Percentiles rank a stretch among this genome's conserved stretches.
Evolutionary conservation across 2,888 invertebrate species (phyloP).

Genomic region (Dichetophora obliterata): DNA sequence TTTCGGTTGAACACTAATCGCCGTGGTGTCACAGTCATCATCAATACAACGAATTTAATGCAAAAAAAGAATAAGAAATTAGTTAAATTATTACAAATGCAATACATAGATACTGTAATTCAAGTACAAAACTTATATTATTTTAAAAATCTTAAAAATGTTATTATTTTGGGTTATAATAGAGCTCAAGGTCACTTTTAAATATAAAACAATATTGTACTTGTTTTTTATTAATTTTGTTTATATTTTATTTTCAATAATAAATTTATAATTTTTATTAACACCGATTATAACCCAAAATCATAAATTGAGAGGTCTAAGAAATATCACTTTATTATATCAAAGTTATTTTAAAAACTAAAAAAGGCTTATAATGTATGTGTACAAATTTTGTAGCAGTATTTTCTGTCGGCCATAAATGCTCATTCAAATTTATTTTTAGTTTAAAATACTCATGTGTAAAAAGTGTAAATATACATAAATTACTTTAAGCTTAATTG

Average conservation of each 20-base stretch:
- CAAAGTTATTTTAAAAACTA: too few species aligned
- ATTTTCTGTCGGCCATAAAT: slow-evolving; percentile 22
- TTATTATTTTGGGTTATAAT: too few species aligned
- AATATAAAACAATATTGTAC: too few species aligned
- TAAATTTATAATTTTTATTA: too few species aligned
- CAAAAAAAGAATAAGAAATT: background rate
- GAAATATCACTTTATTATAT: too few species aligned
- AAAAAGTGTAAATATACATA: slow-evolving; percentile 17
- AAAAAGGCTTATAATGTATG: background rate
- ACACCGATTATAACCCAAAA: too few species aligned
- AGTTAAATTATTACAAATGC: background rate
- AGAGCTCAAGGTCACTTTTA: too few species aligned
- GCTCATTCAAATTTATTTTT: background rate
- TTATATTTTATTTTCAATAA: too few species aligned
- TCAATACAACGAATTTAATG: slow-evolving; percentile 3
- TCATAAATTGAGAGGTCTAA: too few species aligned
- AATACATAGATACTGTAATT: slow-evolving; percentile 15
- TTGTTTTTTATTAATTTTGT: too few species aligned
- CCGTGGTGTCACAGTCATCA: background rate
- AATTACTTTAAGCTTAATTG: background rate
- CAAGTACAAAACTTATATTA: background rate
- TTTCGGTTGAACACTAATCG: slow-evolving; percentile 65
- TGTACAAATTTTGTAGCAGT: slow-evolving; percentile 25
- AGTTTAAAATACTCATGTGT: background rate
- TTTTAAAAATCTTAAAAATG: too few species aligned